Percentiles rank a stretch among this genome's conserved stretches.
Conservation (phyloP, 2,888 invertebrate genomes). For the Bhutanitis thaidina region DNA sequence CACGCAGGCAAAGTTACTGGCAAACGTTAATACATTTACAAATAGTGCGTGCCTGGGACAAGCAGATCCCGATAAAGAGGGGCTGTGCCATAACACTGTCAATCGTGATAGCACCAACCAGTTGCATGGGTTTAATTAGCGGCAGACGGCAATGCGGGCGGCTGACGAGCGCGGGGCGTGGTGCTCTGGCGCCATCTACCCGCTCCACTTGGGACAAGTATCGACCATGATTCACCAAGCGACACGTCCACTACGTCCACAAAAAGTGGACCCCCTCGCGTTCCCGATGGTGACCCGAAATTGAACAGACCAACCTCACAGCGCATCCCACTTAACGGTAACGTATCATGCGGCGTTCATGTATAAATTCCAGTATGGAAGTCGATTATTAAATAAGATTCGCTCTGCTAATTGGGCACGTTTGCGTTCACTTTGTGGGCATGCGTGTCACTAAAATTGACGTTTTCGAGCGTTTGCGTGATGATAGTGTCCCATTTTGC, state of each 20-base stretch:
- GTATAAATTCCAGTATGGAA: conserved; percentile 38
- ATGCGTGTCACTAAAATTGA: conserved; percentile 24
- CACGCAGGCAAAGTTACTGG: too few relatives aligned
- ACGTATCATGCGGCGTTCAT: conserved; percentile 62
- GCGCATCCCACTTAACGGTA: conserved; percentile 64
- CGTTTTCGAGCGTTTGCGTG: conserved; percentile 41
- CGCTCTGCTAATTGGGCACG: conserved; percentile 57
- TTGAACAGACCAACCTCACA: conserved; percentile 37
- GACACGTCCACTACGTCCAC: conserved; percentile 29
- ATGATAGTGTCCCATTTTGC: background rate
- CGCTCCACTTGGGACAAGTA: conserved; percentile 35
- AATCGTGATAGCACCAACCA: background rate
- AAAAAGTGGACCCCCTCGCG: conserved; percentile 51
- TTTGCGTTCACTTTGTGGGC: conserved; percentile 37
- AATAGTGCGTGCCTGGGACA: too few relatives aligned
- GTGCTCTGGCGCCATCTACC: conserved; percentile 59
- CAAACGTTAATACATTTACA: too few relatives aligned
- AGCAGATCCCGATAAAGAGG: too few relatives aligned
- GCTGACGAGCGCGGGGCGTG: conserved; percentile 47
- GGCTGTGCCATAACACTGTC: background rate
- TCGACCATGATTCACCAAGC: conserved; percentile 52
- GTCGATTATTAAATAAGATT: conserved; percentile 70
- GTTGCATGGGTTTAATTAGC: background rate
- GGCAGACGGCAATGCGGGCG: background rate
- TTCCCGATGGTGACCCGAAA: conserved; percentile 66